Base-by-base conservation (phyloP, 2,797 vertebrate genomes). In the Crypturellus tataupa region DNA sequence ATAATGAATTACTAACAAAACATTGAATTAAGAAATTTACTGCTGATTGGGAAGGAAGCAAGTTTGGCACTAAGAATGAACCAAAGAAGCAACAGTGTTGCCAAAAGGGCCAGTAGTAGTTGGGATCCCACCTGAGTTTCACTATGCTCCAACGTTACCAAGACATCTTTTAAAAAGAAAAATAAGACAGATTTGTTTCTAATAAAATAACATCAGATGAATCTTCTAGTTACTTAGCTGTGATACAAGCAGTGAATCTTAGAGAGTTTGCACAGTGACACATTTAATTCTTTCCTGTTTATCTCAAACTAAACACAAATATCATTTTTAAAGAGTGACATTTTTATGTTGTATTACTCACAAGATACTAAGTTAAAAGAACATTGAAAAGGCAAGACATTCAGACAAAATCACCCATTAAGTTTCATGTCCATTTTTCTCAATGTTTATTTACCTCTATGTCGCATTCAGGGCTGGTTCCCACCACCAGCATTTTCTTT, bases 321-420 rank as follows among this genome's bases (percentile, higher is more conserved):
- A 67, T 73, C 29, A 59, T 72, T 82, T 79, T 72, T 58, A 35
- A 87, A 85, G 55, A 72, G 31, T 73, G 62, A 46, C 27, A 79
- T 59, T 91, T 94, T 87, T 69, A 79, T 14, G 40, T 76, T 56
- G 46, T 31, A 42, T 87, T 85, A 69, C 47, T 90, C 85, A 94
- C 29, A 81, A 88, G 69, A 62, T 20, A 88, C 1, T 69, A 51
- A 40, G 25, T 73, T 69, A 62, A 70, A 71, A 93, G n/a, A 85
- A 80, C 1, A 2, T 5, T 4, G 21, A 87, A 59, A 94, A 93
- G 90, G 46, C 64, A 68, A 72, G 80, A 60, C 2, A 71, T 33
- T 65, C 76, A 46, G 10, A 89, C 72, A 76, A 91, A 94, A 90
- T 29, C 59, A 63, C 18, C 23, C 62, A 78, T 92, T 92, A 55